phyloP scores from a whole-genome alignment of 2,797 vertebrate species.

The Clarias laeviceps region DNA sequence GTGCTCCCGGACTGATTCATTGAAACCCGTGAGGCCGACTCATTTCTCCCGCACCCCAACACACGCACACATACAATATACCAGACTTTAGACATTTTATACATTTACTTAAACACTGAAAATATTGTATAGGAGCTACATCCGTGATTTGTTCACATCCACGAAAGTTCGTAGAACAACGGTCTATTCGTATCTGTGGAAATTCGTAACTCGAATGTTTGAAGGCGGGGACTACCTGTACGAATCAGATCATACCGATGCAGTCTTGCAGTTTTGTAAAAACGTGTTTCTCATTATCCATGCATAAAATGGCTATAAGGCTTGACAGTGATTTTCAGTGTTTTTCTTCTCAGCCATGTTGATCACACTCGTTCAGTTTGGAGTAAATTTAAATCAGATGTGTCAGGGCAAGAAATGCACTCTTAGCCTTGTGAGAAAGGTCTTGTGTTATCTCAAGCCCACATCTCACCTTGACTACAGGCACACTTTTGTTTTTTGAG shows the following conservation, averaged over 20 bases:
- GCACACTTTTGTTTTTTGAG: background rate
- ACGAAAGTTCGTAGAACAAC: too few species aligned
- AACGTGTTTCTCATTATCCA: background rate
- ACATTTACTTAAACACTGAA: too few species aligned
- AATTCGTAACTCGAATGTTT: too few species aligned
- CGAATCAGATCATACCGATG: background rate
- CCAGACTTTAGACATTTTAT: too few species aligned
- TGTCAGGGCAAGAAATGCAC: background rate
- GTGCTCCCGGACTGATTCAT: too few species aligned
- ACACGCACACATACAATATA: too few species aligned
- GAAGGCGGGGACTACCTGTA: too few species aligned
- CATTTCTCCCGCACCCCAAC: too few species aligned
- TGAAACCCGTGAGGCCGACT: too few species aligned
- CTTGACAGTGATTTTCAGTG: background rate
- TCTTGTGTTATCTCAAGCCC: background rate
- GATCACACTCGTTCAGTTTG: background rate
- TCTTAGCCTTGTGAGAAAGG: background rate
- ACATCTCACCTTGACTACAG: background rate
- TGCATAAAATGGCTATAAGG: background rate
- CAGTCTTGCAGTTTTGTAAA: background rate
- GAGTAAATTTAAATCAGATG: background rate
- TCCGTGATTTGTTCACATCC: too few species aligned
- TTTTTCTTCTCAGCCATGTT: background rate
- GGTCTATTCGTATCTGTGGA: too few species aligned
- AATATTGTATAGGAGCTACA: too few species aligned